Percentiles rank a stretch among this genome's conserved stretches.
phyloP scores from a whole-genome alignment of 2,113 vertebrate genomes.

The Ivindomyrus marchei region DNA sequence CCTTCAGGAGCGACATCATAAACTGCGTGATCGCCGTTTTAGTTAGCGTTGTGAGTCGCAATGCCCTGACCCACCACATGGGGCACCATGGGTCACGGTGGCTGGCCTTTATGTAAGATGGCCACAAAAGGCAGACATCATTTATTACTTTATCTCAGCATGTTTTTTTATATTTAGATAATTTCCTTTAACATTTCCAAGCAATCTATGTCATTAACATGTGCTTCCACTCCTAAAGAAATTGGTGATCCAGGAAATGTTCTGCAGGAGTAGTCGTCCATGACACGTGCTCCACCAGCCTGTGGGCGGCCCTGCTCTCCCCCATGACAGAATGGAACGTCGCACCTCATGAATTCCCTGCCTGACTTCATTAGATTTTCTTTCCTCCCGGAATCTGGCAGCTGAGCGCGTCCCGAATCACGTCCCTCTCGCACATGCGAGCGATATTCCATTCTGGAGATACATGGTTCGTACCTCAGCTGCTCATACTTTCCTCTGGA shows the following conservation, averaged over 20 bases:
- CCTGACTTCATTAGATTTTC: not conserved
- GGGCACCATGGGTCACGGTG: not conserved
- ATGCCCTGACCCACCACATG: not conserved
- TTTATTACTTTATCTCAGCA: not conserved
- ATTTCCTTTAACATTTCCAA: not conserved
- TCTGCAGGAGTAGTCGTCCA: not conserved
- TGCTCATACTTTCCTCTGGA: conserved; percentile 10
- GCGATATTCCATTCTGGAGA: not conserved
- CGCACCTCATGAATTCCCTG: not conserved
- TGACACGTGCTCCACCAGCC: not conserved
- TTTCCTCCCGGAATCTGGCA: not conserved
- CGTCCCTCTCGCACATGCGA: not conserved
- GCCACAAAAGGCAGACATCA: not conserved
- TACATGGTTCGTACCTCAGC: not conserved
- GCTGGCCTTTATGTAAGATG: not conserved
- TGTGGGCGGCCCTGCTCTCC: not conserved
- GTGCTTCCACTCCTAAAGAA: not conserved
- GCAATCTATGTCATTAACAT: not conserved
- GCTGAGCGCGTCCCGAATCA: not conserved
- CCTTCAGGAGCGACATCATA: not conserved
- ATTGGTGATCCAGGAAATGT: not conserved
- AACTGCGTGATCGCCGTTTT: not conserved
- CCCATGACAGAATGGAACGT: not conserved
- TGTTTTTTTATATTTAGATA: not conserved
- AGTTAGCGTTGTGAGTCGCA: not conserved